A percentile compares a stretch with the other conserved stretches of the same genome.
Conservation (phyloP, 2,888 invertebrate species). For the Hydroisotoma schaefferi region DNA sequence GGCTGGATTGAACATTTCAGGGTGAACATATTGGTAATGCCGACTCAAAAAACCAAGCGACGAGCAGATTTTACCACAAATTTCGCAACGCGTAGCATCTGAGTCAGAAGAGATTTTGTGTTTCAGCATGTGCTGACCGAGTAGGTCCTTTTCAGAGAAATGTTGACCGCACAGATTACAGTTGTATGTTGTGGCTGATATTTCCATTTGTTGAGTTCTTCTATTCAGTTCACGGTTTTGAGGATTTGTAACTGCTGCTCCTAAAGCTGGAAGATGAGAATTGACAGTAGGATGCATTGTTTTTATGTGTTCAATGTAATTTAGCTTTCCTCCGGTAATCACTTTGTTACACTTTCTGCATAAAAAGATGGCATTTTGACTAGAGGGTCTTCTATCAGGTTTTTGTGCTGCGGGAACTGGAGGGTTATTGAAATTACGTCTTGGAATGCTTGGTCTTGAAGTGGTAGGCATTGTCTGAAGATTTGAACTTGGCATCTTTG, state of each 20-base stretch:
- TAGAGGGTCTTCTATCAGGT: not conserved
- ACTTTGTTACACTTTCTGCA: constrained; percentile 21
- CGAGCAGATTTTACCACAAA: constrained; percentile 21
- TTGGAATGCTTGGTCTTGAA: not conserved
- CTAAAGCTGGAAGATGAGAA: not conserved
- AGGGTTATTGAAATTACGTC: not conserved
- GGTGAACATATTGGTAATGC: constrained; percentile 30
- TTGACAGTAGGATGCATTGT: too few relatives aligned
- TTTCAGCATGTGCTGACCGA: not conserved
- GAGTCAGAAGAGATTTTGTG: not conserved
- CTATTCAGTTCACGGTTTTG: not conserved
- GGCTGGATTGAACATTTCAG: constrained; percentile 20
- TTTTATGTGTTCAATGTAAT: constrained; percentile 27
- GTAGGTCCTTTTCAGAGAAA: not conserved
- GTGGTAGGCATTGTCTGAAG: not conserved
- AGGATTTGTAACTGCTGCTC: too few relatives aligned
- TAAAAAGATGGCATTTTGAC: not conserved
- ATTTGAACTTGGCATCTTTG: not conserved
- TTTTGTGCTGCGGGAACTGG: not conserved
- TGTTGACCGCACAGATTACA: not conserved
- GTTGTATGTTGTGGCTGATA: not conserved
- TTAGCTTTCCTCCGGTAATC: constrained; percentile 24
- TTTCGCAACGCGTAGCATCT: constrained; percentile 14
- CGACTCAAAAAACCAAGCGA: constrained; percentile 24
- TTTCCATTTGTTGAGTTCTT: not conserved